Evolutionary conservation across 2,797 vertebrate species (phyloP).

Genomic region (Parauchenoglanis punctatus): DNA sequence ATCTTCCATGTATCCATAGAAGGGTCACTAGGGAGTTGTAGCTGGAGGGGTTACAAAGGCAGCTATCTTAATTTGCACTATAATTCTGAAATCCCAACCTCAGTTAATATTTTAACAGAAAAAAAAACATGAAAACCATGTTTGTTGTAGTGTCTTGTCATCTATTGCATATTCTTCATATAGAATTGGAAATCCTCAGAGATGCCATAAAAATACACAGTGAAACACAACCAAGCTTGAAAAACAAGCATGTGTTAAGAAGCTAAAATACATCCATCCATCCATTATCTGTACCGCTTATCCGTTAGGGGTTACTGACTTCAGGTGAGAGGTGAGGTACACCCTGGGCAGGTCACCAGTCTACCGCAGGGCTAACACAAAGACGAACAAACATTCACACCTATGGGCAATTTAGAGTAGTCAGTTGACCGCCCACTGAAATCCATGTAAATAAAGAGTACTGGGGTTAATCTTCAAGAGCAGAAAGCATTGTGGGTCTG

Average conservation of each 20-base stretch:
- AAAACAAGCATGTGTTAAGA: not conserved
- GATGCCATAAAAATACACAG: not conserved
- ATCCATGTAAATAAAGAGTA: not conserved
- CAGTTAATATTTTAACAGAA: slow-evolving; percentile 9
- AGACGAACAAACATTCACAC: too few relatives aligned
- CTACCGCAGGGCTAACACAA: too few relatives aligned
- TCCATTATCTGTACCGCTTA: too few relatives aligned
- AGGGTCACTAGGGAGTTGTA: slow-evolving; percentile 23
- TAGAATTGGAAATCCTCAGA: not conserved
- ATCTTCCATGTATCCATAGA: slow-evolving; percentile 11
- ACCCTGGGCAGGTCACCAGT: too few relatives aligned
- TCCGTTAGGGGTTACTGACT: too few relatives aligned
- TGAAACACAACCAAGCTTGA: not conserved
- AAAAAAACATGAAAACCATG: not conserved
- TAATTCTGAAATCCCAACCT: slow-evolving; percentile 31
- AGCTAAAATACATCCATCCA: not conserved
- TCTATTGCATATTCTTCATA: not conserved
- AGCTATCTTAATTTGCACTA: slow-evolving; percentile 50
- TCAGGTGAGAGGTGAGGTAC: too few relatives aligned
- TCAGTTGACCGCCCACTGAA: too few relatives aligned
- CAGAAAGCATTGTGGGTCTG: not conserved
- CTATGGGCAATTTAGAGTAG: too few relatives aligned
- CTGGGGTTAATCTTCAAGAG: not conserved
- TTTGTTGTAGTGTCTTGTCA: not conserved
- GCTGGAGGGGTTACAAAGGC: slow-evolving; percentile 41